These are phyloP conservation scores for Coranthus polyacanthus DNA, from an alignment of 2,797 vertebrate species.

Conservation along the genomic window DNA sequence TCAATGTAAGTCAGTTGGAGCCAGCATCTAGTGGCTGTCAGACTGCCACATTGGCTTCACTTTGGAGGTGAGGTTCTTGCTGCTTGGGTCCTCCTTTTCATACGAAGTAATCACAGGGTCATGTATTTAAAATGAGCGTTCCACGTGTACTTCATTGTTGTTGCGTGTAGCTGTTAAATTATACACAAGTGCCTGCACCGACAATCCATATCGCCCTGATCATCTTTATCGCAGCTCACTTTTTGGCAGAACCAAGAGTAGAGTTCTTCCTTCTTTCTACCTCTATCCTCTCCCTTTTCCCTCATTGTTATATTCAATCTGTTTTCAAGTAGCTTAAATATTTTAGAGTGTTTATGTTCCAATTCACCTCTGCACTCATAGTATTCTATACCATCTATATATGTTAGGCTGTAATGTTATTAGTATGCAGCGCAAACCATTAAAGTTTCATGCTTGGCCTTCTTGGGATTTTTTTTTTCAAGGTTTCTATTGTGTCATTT, in stretches of 20 bases:
- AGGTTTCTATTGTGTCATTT: too few relatives aligned
- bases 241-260: not conserved
- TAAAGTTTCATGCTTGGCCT: constrained; percentile 49
- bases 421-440: constrained; percentile 14
- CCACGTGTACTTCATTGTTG: not conserved
- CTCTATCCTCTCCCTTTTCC: not conserved
- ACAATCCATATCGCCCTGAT: not conserved
- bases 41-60: too few relatives aligned
- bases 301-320: constrained; percentile 11
- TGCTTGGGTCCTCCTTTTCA: not conserved
- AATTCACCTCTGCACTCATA: constrained; percentile 1
- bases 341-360: constrained; percentile 11
- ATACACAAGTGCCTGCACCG: not conserved
- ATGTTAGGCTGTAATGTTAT: constrained; percentile 14
- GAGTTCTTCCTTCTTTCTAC: not conserved
- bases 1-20: too few relatives aligned
- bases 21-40: too few relatives aligned
- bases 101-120: not conserved
- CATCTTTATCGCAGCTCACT: not conserved
- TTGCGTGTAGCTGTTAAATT: not conserved
- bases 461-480: not conserved
- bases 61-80: too few relatives aligned
- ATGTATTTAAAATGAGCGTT: not conserved
- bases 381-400: not conserved
- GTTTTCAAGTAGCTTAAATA: constrained; percentile 10